phyloP scores from a whole-genome alignment of 2,797 vertebrate species.

The Squalus acanthias region DNA sequence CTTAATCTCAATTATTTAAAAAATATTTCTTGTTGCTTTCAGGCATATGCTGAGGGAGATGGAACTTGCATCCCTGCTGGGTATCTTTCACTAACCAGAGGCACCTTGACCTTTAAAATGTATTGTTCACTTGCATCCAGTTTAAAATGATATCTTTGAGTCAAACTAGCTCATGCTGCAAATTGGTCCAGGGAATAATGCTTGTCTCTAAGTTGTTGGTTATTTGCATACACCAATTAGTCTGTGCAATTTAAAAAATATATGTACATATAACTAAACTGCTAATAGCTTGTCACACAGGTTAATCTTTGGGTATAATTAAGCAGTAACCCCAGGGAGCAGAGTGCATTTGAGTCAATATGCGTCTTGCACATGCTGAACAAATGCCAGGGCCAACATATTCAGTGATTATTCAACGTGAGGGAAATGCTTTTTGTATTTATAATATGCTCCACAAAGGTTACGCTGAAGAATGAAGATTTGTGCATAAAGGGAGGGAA shows the following conservation, averaged over 20 bases:
- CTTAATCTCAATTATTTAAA: background rate
- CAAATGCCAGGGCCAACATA: background rate
- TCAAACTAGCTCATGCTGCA: background rate
- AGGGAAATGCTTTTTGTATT: background rate
- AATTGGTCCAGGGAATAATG: background rate
- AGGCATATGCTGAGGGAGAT: background rate
- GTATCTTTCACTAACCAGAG: slow-evolving; percentile 2
- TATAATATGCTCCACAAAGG: background rate
- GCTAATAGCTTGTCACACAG: background rate
- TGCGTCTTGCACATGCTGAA: background rate
- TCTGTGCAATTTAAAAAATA: background rate
- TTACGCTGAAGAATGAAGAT: background rate
- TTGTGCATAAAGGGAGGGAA: background rate
- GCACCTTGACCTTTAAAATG: slow-evolving; percentile 2
- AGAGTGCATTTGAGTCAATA: slow-evolving; percentile 1
- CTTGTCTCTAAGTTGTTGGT: background rate
- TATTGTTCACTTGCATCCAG: background rate
- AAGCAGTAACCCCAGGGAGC: background rate
- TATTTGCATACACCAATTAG: background rate
- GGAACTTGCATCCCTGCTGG: background rate
- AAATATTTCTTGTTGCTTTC: slow-evolving; percentile 8
- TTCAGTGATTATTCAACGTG: background rate
- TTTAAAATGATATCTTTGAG: background rate
- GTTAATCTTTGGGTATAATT: slow-evolving; percentile 9
- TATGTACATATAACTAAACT: background rate